A percentile compares a stretch with the other conserved stretches of the same genome.
phyloP scores from a whole-genome alignment of 2,113 vertebrate genomes.

The Calonectris borealis region DNA sequence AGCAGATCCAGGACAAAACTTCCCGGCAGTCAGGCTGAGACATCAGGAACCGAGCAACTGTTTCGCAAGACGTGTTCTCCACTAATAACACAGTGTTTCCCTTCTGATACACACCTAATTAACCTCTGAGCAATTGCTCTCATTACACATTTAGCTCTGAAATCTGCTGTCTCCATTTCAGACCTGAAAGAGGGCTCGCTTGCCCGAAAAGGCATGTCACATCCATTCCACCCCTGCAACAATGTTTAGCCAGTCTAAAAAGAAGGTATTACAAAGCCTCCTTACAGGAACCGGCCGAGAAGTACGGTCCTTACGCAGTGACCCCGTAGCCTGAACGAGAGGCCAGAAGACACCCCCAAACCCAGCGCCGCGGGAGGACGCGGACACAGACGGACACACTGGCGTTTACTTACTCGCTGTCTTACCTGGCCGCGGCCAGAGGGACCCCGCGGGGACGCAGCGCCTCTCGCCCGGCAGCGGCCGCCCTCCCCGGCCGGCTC shows the following conservation, averaged over 20 bases:
- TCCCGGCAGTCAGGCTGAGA: neutral
- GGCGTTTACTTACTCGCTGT: neutral
- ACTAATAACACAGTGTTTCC: neutral
- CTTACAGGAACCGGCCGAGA: neutral
- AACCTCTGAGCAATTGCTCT: neutral
- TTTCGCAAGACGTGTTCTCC: neutral
- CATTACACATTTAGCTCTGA: neutral
- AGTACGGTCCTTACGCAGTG: rapidly evolving
- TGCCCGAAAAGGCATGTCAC: neutral
- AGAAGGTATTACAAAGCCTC: rapidly evolving
- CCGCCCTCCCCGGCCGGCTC: too few relatives aligned
- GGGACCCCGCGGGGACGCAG: neutral
- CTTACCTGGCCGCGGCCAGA: rapidly evolving
- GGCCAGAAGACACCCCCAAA: neutral
- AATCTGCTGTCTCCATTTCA: neutral
- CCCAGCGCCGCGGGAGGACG: rapidly evolving
- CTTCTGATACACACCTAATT: neutral
- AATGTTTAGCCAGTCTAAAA: rapidly evolving
- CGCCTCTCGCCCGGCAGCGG: neutral
- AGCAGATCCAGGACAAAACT: neutral
- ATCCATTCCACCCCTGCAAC: neutral
- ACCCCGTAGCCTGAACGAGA: neutral
- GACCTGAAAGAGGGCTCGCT: neutral
- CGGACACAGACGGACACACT: neutral
- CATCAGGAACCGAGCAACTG: neutral